Conservation (phyloP, 2,888 invertebrate species). For the Boloria selene region DNA sequence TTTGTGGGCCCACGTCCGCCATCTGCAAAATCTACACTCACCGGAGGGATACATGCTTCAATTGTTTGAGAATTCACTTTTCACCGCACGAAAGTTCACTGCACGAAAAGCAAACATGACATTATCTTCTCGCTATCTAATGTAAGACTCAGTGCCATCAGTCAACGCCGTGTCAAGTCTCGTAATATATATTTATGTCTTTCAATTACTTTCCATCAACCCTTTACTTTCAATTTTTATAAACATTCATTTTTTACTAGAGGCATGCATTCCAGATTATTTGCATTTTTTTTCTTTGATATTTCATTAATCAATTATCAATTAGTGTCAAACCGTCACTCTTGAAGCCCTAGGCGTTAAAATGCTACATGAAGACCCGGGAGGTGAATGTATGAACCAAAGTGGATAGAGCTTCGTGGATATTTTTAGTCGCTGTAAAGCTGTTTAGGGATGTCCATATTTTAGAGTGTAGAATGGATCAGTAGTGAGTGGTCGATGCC, state of each 20-base stretch:
- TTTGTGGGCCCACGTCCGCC: constrained; percentile 40
- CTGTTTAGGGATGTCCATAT: constrained; percentile 32
- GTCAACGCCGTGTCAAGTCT: constrained; percentile 42
- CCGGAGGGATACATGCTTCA: constrained; percentile 50
- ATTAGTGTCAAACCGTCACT: constrained; percentile 64
- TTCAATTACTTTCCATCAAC: constrained; percentile 36
- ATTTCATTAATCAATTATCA: constrained; percentile 77
- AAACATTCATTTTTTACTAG: constrained; percentile 35
- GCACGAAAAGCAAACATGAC: constrained; percentile 43
- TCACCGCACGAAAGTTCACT: constrained; percentile 40
- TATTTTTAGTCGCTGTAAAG: constrained; percentile 27
- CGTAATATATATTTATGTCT: constrained; percentile 26
- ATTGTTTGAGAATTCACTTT: constrained; percentile 39
- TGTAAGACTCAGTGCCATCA: constrained; percentile 42
- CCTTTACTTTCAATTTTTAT: constrained; percentile 31
- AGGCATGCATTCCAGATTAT: constrained; percentile 45
- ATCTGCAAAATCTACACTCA: constrained; percentile 49
- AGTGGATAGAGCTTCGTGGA: constrained; percentile 48
- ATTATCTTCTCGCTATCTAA: constrained; percentile 43
- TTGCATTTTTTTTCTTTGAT: constrained; percentile 53
- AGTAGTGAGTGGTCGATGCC: constrained; percentile 58
- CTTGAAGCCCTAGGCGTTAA: constrained; percentile 75
- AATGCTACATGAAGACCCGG: constrained; percentile 66
- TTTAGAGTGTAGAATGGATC: constrained; percentile 51
- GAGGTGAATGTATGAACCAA: constrained; percentile 65